Percentiles rank a stretch among this genome's conserved stretches.
phyloP scores from a whole-genome alignment of 2,888 invertebrate genomes.

The Drosophila macrospina region DNA sequence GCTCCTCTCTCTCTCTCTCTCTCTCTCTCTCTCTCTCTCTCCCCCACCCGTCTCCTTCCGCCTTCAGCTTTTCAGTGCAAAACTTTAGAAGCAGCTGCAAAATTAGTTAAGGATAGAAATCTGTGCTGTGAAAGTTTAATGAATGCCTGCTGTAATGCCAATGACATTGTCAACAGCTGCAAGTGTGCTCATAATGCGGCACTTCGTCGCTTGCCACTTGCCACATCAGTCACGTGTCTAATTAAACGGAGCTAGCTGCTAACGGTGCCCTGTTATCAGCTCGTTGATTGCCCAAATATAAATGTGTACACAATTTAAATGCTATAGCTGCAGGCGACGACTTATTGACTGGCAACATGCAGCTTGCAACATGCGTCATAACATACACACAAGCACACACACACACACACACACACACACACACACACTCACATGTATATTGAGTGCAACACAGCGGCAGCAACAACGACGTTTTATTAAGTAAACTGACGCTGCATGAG shows the following conservation, averaged over 20 bases:
- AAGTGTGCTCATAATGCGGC: constrained; percentile 6
- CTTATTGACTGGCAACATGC: constrained; percentile 33
- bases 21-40: background rate
- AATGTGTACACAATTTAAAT: constrained; percentile 11
- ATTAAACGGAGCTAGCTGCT: constrained; percentile 49
- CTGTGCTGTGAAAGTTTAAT: constrained; percentile 27
- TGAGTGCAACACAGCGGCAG: constrained; percentile 6
- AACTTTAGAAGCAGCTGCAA: constrained; percentile 38
- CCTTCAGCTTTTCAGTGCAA: background rate
- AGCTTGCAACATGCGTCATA: constrained; percentile 18
- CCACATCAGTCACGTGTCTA: constrained; percentile 61
- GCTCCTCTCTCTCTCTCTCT: too few relatives aligned
- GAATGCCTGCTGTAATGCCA: constrained; percentile 12
- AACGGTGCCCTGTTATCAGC: background rate
- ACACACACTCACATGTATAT: constrained; percentile 3
- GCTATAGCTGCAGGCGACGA: constrained; percentile 7
- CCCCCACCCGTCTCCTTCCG: background rate
- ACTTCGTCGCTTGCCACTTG: constrained; percentile 8
- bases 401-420: background rate
- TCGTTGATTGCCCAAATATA: constrained; percentile 14
- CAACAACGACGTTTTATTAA: constrained; percentile 46
- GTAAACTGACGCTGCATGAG: constrained; percentile 58
- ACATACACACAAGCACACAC: background rate
- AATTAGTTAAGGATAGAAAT: constrained; percentile 38
- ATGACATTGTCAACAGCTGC: constrained; percentile 10